Evolutionary conservation across 2,888 invertebrate species (phyloP), one percentile per base, ranked within the genome.

Genomic region (Ennomos fuscantarius): DNA sequence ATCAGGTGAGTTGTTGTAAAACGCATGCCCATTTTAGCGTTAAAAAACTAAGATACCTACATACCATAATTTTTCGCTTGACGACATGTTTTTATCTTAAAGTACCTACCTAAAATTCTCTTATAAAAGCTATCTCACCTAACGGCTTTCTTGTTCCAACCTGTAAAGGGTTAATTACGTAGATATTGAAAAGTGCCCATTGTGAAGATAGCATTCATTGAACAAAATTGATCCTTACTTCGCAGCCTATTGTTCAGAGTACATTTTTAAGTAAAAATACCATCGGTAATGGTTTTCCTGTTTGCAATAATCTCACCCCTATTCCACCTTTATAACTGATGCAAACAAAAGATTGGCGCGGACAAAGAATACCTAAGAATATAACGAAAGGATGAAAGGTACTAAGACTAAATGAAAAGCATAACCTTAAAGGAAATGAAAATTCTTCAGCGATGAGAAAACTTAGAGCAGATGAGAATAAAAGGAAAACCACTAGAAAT

Each of bases 391-490:
- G 66, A 63, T 61, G 64, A 73, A 75, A 72, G 70, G 65, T 56
- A 60, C 65, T 53, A 56, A 66, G 63, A 66, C 64, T 65, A 67
- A 74, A 65, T 55, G 68, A 65, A 69, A 52, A 70, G 60, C 68
- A 62, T 68, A 72, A 76, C 68, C 65, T 62, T 67, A 70, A 40
- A 58, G 74, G 73, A 80, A 81, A 81, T 81, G 55, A 74, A 77
- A 74, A 75, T 78, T 78, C 74, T 67, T 67, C 60, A 56, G 66
- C 69, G 79, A 83, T 81, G 78, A 78, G 78, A 79, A 83, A 86
- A 82, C 77, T 81, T 76, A 69, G 57, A 60, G 57, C 56, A 67
- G 68, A 53, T 13, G 63, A 68, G 69, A 71, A 74, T 72, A 66
- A 40, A 67, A 77, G 75, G 69, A 81, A 77, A 79, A 77, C 73